phyloP scores from a whole-genome alignment of 2,797 vertebrate genomes.

The Intellagama lesueurii region DNA sequence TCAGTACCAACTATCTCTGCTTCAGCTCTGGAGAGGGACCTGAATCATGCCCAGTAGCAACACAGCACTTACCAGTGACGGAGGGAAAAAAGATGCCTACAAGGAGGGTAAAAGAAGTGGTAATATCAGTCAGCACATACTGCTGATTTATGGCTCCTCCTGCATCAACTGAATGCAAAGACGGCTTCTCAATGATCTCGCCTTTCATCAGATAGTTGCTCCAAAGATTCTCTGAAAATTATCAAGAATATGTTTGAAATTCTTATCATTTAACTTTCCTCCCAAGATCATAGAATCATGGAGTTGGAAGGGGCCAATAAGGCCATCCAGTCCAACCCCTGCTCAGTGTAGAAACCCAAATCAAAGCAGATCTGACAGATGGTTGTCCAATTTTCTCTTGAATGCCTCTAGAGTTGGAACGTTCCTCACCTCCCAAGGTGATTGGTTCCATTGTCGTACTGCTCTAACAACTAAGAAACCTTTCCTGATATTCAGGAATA shows the following conservation, averaged over 20 bases:
- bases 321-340: too few species aligned
- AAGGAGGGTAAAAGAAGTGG: conserved; percentile 90
- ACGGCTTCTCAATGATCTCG: conserved; percentile 86
- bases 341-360: too few species aligned
- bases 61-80: conserved; percentile 85
- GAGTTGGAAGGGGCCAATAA: too few species aligned
- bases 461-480: too few species aligned
- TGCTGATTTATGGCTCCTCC: conserved; percentile 75
- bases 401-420: too few species aligned
- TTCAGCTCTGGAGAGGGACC: background rate
- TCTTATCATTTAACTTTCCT: too few species aligned
- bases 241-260: background rate
- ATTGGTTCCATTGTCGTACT: too few species aligned
- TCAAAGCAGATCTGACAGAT: too few species aligned
- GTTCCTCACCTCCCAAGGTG: too few species aligned
- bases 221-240: conserved; percentile 87
- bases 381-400: too few species aligned
- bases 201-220: conserved; percentile 87
- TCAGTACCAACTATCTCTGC: background rate
- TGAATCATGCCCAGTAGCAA: conserved; percentile 3
- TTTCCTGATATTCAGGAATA: too few species aligned
- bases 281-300: background rate
- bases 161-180: conserved; percentile 73
- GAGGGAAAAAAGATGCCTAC: conserved; percentile 96
- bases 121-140: conserved; percentile 89